Evolutionary conservation across 2,113 vertebrate genomes (phyloP).

Genomic region (Alces alces): DNA sequence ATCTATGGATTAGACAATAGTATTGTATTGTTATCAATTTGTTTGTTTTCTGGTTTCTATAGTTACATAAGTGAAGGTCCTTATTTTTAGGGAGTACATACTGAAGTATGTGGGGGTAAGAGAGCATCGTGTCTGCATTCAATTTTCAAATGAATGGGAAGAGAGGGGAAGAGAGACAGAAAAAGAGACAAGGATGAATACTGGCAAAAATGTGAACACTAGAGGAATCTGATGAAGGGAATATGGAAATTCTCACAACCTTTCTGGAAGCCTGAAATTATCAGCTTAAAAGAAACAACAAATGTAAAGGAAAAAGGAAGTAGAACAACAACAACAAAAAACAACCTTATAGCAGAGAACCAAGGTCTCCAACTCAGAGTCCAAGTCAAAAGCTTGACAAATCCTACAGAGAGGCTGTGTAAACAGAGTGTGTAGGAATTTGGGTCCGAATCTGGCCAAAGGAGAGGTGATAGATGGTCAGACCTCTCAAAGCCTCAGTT

Average conservation of each 20-base stretch:
- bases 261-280: neutral
- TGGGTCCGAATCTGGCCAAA: neutral
- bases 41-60: neutral
- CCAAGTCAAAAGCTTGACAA: accelerated
- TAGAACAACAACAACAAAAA: neutral
- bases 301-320: neutral
- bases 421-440: neutral
- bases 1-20: neutral
- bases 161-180: neutral
- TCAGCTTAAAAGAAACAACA: neutral
- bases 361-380: neutral
- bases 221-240: neutral
- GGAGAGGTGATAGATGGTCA: too few relatives aligned
- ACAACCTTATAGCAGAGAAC: neutral
- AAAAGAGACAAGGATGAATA: neutral
- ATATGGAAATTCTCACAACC: neutral
- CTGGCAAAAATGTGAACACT: neutral
- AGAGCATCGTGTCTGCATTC: neutral
- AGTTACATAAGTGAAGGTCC: neutral
- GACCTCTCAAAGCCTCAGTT: neutral
- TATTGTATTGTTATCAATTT: too few relatives aligned
- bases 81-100: neutral
- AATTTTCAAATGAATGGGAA: neutral
- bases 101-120: neutral
- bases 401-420: neutral